A percentile compares a stretch with the other conserved stretches of the same genome.
phyloP scores from a whole-genome alignment of 2,797 vertebrate genomes.

The Sebastolobus alascanus region DNA sequence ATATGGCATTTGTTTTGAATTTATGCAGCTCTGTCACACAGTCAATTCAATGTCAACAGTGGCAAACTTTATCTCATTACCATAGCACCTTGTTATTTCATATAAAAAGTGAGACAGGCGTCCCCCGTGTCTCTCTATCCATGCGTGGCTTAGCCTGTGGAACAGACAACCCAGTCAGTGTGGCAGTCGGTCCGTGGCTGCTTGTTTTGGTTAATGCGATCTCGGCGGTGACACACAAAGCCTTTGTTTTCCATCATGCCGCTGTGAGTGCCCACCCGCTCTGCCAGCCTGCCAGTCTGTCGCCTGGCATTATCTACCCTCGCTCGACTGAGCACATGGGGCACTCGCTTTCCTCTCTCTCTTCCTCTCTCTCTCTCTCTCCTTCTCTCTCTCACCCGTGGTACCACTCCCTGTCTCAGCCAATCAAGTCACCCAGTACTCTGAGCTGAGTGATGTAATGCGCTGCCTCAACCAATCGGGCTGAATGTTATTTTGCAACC shows the following conservation, averaged over 20 bases:
- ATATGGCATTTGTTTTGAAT: conserved; percentile 31
- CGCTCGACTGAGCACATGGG: conserved; percentile 68
- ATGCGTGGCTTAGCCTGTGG: conserved; percentile 44
- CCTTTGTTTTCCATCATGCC: conserved; percentile 80
- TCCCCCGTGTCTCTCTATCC: conserved; percentile 40
- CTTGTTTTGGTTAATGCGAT: conserved; percentile 80
- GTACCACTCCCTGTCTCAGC: conserved; percentile 63
- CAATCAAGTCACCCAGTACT: conserved; percentile 61
- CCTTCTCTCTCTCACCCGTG: conserved; percentile 41
- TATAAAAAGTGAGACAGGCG: conserved; percentile 48
- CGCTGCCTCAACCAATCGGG: conserved; percentile 59
- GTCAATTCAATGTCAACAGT: conserved; percentile 48
- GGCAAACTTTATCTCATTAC: conserved; percentile 44
- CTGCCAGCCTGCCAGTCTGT: conserved; percentile 79
- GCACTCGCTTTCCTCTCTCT: conserved; percentile 38
- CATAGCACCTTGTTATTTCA: conserved; percentile 41
- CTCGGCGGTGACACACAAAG: conserved; percentile 75
- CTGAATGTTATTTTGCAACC: conserved; percentile 55
- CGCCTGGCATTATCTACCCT: conserved; percentile 79
- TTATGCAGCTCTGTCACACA: conserved; percentile 41
- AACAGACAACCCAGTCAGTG: conserved; percentile 66
- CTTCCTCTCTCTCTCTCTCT: conserved; percentile 34
- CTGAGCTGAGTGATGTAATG: conserved; percentile 60
- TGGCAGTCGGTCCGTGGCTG: conserved; percentile 64
- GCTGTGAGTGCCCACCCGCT: conserved; percentile 77